These are phyloP conservation scores for Drosophila novamexicana DNA, from an alignment of 1,140 invertebrate species.

Conservation along the genomic window DNA sequence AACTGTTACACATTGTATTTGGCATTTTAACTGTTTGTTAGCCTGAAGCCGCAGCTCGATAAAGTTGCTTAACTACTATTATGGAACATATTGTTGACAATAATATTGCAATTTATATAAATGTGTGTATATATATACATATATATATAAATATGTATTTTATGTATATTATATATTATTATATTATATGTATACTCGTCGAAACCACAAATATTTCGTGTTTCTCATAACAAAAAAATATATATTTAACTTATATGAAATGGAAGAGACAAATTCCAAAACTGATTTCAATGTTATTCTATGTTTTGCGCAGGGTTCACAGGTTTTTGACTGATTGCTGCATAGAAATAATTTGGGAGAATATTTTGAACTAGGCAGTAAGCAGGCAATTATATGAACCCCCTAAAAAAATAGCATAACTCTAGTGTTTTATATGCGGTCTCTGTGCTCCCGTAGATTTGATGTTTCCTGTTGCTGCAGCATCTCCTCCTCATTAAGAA, in stretches of 20 bases:
- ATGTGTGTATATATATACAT: constrained; percentile 49
- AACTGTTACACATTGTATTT: constrained; percentile 67
- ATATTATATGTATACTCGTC: constrained; percentile 60
- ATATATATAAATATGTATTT: constrained; percentile 33
- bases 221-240: constrained; percentile 33
- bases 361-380: background rate
- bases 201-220: constrained; percentile 44
- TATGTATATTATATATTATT: constrained; percentile 52
- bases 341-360: background rate
- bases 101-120: constrained; percentile 79
- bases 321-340: constrained; percentile 3
- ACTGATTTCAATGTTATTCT: background rate
- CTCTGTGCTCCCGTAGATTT: constrained; percentile 32
- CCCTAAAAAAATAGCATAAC: background rate
- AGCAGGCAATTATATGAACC: constrained; percentile 13
- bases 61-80: constrained; percentile 52
- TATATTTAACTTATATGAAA: constrained; percentile 34
- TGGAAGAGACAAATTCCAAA: background rate
- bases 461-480: constrained; percentile 43
- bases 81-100: constrained; percentile 81
- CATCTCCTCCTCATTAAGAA: constrained; percentile 46
- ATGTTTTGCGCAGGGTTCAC: background rate
- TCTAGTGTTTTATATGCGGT: background rate
- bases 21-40: constrained; percentile 30
- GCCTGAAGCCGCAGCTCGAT: constrained; percentile 57